Conservation (phyloP, 2,888 invertebrate species). For the Bombyx huttoni region DNA sequence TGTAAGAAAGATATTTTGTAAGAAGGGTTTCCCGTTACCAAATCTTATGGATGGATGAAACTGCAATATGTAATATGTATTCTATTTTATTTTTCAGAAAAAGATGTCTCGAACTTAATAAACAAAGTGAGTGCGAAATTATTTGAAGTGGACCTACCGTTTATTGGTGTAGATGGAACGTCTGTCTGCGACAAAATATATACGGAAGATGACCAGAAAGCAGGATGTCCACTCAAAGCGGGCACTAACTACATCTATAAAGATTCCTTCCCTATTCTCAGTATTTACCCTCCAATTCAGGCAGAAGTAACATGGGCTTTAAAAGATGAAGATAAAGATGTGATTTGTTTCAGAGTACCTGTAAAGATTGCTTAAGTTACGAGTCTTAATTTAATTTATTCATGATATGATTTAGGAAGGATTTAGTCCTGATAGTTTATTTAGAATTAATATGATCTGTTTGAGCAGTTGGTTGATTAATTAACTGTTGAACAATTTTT, state of each 20-base stretch:
- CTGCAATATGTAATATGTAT: background rate
- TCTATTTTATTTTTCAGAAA: conserved; percentile 42
- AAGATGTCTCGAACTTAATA: conserved; percentile 63
- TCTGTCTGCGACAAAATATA: conserved; percentile 78
- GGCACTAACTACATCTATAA: conserved; percentile 79
- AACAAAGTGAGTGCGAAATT: conserved; percentile 77
- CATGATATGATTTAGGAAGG: background rate
- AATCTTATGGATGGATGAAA: background rate
- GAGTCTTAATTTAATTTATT: background rate
- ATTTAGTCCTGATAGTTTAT: background rate
- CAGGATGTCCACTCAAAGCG: conserved; percentile 78
- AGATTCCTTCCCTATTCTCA: conserved; percentile 70
- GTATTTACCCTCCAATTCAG: conserved; percentile 61
- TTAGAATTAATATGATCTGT: too few species aligned
- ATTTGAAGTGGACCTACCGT: conserved; percentile 77
- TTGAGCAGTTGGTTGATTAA: too few species aligned
- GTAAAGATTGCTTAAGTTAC: conserved; percentile 47
- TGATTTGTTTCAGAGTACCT: conserved; percentile 79
- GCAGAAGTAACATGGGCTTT: conserved; percentile 78
- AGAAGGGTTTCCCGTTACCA: background rate
- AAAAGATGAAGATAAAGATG: conserved; percentile 38
- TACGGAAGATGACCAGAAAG: conserved; percentile 67
- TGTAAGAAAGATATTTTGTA: too few species aligned
- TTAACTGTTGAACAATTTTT: too few species aligned
- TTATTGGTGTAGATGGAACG: conserved; percentile 81